Evolutionary conservation across 2,888 invertebrate genomes (phyloP), one percentile per base, ranked within the genome.

Genomic region (Phyto melanocephala): DNA sequence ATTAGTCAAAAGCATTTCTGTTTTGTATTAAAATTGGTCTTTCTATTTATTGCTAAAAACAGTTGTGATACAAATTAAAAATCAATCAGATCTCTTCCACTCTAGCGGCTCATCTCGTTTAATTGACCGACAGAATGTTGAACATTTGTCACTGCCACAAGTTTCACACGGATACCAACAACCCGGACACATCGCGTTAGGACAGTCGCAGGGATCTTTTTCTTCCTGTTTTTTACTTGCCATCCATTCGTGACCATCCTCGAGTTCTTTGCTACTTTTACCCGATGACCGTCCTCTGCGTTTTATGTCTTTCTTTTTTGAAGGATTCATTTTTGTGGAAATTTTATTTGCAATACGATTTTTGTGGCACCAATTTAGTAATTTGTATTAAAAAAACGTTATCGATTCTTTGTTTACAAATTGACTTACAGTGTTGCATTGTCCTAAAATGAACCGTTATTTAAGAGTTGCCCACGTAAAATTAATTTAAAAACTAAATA

Each of bases 81-180:
- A 15, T 52, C 15, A 67, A 20, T 67, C 50, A 5, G 67, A 77
- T 7, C 10, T 20, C 24, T 33, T 71, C 82, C 82, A 82, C 47
- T 82, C 79, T 13, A 82, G 17, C 17, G 35, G 45, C 5, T 40
- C 70, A 35, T 71, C 78, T 13, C 45, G 68, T 1, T 76, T 81
- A 1, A 33, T 54, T 7, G 72, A 70, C 0, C 85, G 83, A 63
- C 84, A 85, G 35, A 80, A 85, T 11, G 81, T 42, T 8, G 82
- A 83, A 47, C 84, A 84, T 63, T 85, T 84, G 42, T 50, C 80
- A 56, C 84, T 84, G 56, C 83, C 81, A 63, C 84, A 84, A n/a
- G 17, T 78, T 42, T 80, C 80, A 22, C 83, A 85, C 0, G 79
- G 75, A 62, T 84, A 84, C 84, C 84, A 85, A 47, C 84, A 85